Conservation (phyloP, 2,888 invertebrate genomes). For the Campaea margaritaria region DNA sequence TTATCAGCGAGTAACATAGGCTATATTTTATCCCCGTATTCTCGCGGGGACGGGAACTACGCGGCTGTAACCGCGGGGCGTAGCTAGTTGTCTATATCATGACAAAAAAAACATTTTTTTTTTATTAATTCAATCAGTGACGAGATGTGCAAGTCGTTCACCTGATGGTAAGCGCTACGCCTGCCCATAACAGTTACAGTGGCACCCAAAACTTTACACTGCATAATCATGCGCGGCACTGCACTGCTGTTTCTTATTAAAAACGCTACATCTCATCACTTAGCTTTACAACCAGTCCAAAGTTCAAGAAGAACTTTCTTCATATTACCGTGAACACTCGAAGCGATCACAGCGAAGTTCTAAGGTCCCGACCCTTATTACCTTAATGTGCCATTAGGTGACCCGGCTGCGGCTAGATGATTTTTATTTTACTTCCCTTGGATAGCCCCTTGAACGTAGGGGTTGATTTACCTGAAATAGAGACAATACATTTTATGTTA, state of each 20-base stretch:
- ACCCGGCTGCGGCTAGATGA: constrained; percentile 35
- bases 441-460: constrained; percentile 25
- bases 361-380: constrained; percentile 45
- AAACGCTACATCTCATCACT: constrained; percentile 19
- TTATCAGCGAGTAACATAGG: no score
- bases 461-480: constrained; percentile 35
- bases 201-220: no score
- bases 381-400: constrained; percentile 45
- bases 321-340: constrained; percentile 53
- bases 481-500: constrained; percentile 19
- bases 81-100: no score
- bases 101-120: no score
- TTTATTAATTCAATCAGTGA: no score
- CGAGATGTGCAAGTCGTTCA: no score
- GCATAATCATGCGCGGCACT: no score
- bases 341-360: constrained; percentile 53
- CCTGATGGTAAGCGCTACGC: no score
- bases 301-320: constrained; percentile 49
- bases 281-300: constrained; percentile 11
- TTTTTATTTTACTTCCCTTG: constrained; percentile 34
- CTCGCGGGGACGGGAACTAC: no score
- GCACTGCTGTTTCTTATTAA: neutral
- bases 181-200: no score
- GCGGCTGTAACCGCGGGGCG: no score
- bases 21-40: no score